Evolutionary conservation across 2,797 vertebrate genomes (phyloP).

Genomic region (Coendou prehensilis): DNA sequence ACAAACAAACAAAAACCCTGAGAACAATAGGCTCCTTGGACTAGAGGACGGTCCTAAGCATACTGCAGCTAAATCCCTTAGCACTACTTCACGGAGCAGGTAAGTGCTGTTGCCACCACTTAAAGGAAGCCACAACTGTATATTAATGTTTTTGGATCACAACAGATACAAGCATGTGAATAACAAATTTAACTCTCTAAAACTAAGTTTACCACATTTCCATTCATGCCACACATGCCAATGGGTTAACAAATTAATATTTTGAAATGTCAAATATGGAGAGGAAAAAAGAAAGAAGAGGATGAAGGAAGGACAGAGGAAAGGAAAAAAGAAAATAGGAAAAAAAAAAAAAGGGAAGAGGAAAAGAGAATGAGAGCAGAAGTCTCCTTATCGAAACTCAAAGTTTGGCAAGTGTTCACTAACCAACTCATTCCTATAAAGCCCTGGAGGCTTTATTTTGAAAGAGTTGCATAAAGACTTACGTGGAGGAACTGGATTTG

Average conservation of each 20-base stretch:
- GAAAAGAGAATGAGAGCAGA: conserved; percentile 44
- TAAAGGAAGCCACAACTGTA: background rate
- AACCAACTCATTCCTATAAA: conserved; percentile 65
- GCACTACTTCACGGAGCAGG: background rate
- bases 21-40: background rate
- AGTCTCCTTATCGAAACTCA: conserved; percentile 77
- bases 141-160: background rate
- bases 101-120: background rate
- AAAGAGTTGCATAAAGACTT: conserved; percentile 86
- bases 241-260: background rate
- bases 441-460: conserved; percentile 73
- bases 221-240: background rate
- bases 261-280: background rate
- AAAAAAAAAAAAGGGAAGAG: background rate
- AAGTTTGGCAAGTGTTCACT: conserved; percentile 53
- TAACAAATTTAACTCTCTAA: background rate
- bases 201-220: background rate
- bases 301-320: background rate
- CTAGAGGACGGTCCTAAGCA: background rate
- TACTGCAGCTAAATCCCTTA: background rate
- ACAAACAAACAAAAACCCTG: background rate
- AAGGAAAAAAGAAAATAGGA: background rate
- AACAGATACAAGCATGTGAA: background rate
- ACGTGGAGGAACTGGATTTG: conserved; percentile 86
- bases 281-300: background rate